Evolutionary conservation across 2,888 invertebrate genomes (phyloP), one percentile per base, ranked within the genome.

Genomic region (Andrena chrysosceles): DNA sequence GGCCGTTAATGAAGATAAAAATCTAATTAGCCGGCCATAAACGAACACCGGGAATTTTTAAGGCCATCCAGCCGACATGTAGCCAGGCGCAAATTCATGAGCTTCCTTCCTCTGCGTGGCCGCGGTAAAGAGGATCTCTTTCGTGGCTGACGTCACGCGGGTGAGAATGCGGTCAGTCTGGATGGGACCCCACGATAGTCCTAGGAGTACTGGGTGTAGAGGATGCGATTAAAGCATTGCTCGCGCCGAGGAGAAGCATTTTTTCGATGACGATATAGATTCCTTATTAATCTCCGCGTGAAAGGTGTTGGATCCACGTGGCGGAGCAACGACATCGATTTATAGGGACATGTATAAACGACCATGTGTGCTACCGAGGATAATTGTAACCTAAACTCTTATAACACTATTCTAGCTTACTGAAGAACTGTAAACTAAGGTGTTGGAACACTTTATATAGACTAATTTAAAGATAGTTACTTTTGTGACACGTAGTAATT

Each of bases 1-100:
- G 70, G 75, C 72, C 80, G 83, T 89, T 89, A 89, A 89, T 86
- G 89, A 86, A 90, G 91, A 91, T 90, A 91, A 91, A 90, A 91
- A 91, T 91, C 92, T 90, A 91, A 91, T 90, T 90, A 89, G 90
- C 87, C 84, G 83, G 87, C 88, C 86, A 89, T 90, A 91, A 91
- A 91, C 85, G 87, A 90, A 87, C 88, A 83, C 85, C 80, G 87
- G 81, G 89, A 90, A 91, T 89, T 91, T 91, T 90, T 89, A 89
- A 89, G 66, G 78, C 79, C 79, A 74, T 16, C 77, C 77, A 29
- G 70, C 66, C 59, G 81, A 86, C 84, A 83, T 83, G 89, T 87
- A 85, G 78, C 83, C 81, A 62, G 86, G 83, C 89, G 89, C 87
- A 89, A 89, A 89, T 89, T 87, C 89, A 89, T 86, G 88, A 87